A percentile compares a stretch with the other conserved stretches of the same genome.
Conservation (phyloP, 30 jellyfish, hydroid and myxozoan genomes). For the Aurelia coerulea region DNA sequence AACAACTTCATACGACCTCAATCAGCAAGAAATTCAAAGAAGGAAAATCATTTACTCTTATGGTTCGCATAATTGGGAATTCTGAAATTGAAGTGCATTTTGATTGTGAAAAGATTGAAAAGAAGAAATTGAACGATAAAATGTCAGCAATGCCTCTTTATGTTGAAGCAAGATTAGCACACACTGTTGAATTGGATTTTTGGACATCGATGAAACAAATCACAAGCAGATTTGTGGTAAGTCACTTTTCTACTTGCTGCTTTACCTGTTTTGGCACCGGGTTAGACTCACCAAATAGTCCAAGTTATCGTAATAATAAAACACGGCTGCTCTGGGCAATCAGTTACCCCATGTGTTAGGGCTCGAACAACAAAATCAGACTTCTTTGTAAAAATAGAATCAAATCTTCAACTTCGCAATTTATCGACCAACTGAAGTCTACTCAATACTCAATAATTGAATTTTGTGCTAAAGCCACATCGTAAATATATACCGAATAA, state of each 20-base stretch:
- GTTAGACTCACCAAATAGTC: too few species aligned
- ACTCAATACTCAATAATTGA: too few species aligned
- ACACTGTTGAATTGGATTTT: slow-evolving; percentile 19
- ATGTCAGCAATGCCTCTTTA: slow-evolving; percentile 37
- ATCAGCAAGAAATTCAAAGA: slow-evolving; percentile 24
- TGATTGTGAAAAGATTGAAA: slow-evolving; percentile 19
- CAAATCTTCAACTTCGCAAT: too few species aligned
- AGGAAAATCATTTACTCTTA: slow-evolving; percentile 41
- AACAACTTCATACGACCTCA: not conserved
- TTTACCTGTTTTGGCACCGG: too few species aligned
- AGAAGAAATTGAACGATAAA: not conserved
- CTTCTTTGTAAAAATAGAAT: too few species aligned
- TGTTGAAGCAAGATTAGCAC: slow-evolving; percentile 57
- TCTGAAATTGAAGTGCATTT: slow-evolving; percentile 13
- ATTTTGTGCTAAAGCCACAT: too few species aligned
- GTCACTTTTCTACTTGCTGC: not conserved
- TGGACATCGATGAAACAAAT: slow-evolving; percentile 13
- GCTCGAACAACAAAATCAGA: too few species aligned
- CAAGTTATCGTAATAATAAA: too few species aligned
- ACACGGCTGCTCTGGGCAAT: too few species aligned
- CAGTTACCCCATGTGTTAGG: too few species aligned
- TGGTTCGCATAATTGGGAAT: slow-evolving; percentile 26
- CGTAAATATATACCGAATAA: too few species aligned
- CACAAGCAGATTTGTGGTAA: slow-evolving; percentile 47
- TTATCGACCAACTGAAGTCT: too few species aligned